A percentile compares a stretch with the other conserved stretches of the same genome.
Conservation (phyloP, 2,797 vertebrate genomes). For the Calcarius lapponicus region DNA sequence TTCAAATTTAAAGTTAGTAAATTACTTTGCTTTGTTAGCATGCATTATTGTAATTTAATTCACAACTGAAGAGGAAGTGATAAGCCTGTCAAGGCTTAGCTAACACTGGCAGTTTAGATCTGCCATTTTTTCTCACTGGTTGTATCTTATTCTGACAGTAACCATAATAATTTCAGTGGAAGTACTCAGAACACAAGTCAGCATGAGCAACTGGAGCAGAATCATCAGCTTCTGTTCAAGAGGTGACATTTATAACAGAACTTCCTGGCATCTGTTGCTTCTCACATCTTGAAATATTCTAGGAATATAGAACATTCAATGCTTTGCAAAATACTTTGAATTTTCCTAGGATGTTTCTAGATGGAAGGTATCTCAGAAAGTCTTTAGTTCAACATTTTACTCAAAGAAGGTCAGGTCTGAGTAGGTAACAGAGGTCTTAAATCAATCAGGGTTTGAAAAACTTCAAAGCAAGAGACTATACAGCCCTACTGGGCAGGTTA, state of each 20-base stretch:
- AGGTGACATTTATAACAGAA: neutral
- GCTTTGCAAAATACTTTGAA: neutral
- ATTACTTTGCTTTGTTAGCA: slow-evolving; percentile 54
- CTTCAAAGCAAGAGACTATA: neutral
- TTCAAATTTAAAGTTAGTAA: slow-evolving; percentile 34
- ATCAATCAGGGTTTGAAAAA: neutral
- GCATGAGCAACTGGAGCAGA: neutral
- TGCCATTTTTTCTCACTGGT: neutral
- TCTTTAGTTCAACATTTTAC: neutral
- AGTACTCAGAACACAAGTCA: neutral
- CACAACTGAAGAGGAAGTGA: neutral
- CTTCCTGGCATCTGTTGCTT: neutral
- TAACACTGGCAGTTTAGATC: neutral
- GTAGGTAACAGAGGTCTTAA: neutral
- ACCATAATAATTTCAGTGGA: neutral
- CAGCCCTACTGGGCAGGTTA: neutral
- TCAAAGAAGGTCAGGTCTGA: neutral
- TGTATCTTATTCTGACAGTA: neutral
- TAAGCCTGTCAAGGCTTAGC: slow-evolving; percentile 8
- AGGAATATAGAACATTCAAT: neutral
- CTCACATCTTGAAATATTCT: neutral
- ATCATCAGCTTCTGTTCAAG: neutral
- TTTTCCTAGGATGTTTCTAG: neutral
- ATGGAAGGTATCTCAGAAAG: neutral
- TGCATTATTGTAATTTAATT: slow-evolving; percentile 26